phyloP scores from a whole-genome alignment of 2,113 vertebrate species.

The Gambusia holbrooki region DNA sequence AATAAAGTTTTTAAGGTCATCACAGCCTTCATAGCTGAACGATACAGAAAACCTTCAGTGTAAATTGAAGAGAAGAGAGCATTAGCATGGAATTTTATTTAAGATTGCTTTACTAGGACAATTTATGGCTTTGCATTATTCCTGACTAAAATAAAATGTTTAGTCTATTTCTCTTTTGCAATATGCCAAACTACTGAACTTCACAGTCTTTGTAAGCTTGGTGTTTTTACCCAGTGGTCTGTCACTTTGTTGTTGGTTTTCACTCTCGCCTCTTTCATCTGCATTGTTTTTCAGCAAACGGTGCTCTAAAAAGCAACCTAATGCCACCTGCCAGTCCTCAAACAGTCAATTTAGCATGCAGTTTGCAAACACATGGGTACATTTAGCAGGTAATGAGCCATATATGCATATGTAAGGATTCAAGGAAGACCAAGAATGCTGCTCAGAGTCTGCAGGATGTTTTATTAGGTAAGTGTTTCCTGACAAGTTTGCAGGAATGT shows the following conservation, averaged over 20 bases:
- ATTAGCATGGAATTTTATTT: too few relatives aligned
- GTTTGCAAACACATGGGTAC: not conserved
- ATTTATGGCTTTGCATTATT: not conserved
- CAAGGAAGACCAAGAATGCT: not conserved
- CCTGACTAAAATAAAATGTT: not conserved
- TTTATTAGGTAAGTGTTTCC: not conserved
- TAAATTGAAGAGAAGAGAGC: too few relatives aligned
- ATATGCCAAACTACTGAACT: not conserved
- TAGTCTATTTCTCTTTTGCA: not conserved
- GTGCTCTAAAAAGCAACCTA: conserved; percentile 1
- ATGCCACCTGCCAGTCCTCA: conserved; percentile 6
- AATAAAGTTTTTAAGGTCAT: too few relatives aligned
- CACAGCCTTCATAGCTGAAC: too few relatives aligned
- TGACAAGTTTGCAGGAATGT: not conserved
- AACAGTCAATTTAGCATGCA: conserved; percentile 1
- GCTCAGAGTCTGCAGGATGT: not conserved
- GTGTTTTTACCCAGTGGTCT: not conserved
- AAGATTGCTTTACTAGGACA: not conserved
- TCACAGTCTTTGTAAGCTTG: not conserved
- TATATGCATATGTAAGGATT: not conserved
- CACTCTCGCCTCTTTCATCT: not conserved
- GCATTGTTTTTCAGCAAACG: not conserved
- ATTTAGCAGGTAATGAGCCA: conserved; percentile 19
- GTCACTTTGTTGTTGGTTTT: not conserved
- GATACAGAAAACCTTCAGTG: too few relatives aligned